These are phyloP conservation scores for Drosophila setifemur DNA, from an alignment of 1,140 invertebrate species.

Conservation along the genomic window DNA sequence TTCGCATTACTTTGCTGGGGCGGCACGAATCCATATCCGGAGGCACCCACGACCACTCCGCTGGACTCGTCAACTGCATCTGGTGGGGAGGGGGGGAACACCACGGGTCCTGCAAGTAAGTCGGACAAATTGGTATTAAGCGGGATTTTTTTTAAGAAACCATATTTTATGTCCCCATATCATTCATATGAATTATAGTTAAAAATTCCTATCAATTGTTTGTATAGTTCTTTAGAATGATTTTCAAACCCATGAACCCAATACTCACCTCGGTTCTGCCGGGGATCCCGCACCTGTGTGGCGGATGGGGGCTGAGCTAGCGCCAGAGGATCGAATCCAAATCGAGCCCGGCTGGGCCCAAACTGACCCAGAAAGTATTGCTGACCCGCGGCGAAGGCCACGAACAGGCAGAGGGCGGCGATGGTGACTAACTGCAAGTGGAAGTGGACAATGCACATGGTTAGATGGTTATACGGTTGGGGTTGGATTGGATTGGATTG, in stretches of 20 bases:
- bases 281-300: constrained; percentile 67
- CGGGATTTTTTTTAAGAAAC: too few species aligned
- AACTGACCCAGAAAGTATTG: constrained; percentile 74
- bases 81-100: constrained; percentile 79
- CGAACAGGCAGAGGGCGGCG: constrained; percentile 68
- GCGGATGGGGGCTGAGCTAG: constrained; percentile 52
- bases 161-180: too few species aligned
- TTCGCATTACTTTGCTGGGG: constrained; percentile 81
- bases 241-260: not conserved
- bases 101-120: constrained; percentile 72
- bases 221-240: not conserved
- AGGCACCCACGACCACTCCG: constrained; percentile 81
- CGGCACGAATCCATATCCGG: constrained; percentile 81
- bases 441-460: constrained; percentile 1
- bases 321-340: constrained; percentile 62
- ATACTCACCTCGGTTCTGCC: constrained; percentile 74
- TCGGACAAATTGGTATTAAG: too few species aligned
- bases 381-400: constrained; percentile 71
- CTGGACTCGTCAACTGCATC: constrained; percentile 78
- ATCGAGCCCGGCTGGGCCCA: constrained; percentile 42
- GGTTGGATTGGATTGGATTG: not conserved
- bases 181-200: too few species aligned
- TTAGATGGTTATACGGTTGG: not conserved
- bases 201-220: too few species aligned
- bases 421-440: constrained; percentile 72